Base-by-base conservation (phyloP, 2,797 vertebrate species). In the Meriones psammophilus region DNA sequence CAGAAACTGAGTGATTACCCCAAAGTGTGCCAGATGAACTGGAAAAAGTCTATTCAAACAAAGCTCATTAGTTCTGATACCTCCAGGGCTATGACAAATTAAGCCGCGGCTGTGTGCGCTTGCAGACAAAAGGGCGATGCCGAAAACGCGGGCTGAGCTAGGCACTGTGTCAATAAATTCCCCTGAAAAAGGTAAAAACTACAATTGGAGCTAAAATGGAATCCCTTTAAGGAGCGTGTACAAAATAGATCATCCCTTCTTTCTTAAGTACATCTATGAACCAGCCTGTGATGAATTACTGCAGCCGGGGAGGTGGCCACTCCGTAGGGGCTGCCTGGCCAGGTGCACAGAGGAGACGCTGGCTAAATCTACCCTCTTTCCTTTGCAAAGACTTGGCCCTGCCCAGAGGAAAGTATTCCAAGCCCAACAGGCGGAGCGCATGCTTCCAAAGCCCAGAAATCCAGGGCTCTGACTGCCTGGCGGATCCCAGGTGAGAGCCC, bases 21-120 rank as follows among this genome's bases (percentile, higher is more conserved):
- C 99, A 99, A 99, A 99, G 99, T 99, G 99, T 98, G 98, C 98
- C 98, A 99, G 99, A 99, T 99, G 99, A 99, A 99, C 98, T 99
- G 99, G 99, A 99, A 99, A 99, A 99, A 99, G 98, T 99, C 99
- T 99, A 99, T 99, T 99, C 99, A 99, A 99, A 99, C 98, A 99
- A 99, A 99, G 98, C 99, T 99, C 99, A 99, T 99, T 99, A 99
- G 98, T 99, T 98, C 98, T 98, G 98, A 99, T 99, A 99, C 99
- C 99, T 99, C 98, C 98, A 98, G 99, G 99, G 98, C 98, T 98
- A 98, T 99, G 99, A 99, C 98, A 99, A 99, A 99, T 99, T 99
- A 99, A 99, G 98, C 97, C 98, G 98, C 98, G 98, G 98, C 98
- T 98, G 98, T 99, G 99, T 98, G 98, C 98, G 98, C 98, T 98